Percentiles rank a stretch among this genome's conserved stretches.
Evolutionary conservation across 2,113 vertebrate species (phyloP).

Genomic region (Anseranas semipalmata): DNA sequence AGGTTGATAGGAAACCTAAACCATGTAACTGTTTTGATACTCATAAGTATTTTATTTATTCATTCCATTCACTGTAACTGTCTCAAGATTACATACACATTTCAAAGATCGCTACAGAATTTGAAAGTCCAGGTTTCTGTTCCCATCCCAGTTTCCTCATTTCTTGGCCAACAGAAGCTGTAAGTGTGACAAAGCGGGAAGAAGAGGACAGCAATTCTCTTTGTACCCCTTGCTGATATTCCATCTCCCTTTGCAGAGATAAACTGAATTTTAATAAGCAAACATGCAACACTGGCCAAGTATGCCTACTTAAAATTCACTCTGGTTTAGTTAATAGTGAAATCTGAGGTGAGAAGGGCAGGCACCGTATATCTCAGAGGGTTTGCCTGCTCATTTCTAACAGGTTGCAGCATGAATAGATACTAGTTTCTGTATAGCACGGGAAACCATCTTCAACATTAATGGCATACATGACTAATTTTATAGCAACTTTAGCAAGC

Average conservation of each 20-base stretch:
- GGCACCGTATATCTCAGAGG: background rate
- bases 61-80: background rate
- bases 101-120: background rate
- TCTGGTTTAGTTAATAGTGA: background rate
- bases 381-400: constrained; percentile 3
- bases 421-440: background rate
- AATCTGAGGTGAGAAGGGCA: background rate
- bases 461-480: background rate
- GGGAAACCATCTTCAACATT: background rate
- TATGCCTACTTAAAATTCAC: constrained; percentile 40
- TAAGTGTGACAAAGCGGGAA: background rate
- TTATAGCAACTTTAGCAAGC: background rate
- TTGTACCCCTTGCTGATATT: background rate
- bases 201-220: background rate
- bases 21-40: background rate
- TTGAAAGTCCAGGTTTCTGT: background rate
- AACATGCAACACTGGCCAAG: constrained; percentile 6
- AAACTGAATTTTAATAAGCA: constrained; percentile 45
- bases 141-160: background rate
- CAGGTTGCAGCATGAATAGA: background rate
- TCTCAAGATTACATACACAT: background rate
- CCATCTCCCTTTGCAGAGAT: constrained; percentile 8
- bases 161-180: background rate
- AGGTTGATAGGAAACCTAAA: background rate
- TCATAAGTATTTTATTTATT: background rate